phyloP scores from a whole-genome alignment of 2,113 vertebrate species.

The Pedetes capensis region DNA sequence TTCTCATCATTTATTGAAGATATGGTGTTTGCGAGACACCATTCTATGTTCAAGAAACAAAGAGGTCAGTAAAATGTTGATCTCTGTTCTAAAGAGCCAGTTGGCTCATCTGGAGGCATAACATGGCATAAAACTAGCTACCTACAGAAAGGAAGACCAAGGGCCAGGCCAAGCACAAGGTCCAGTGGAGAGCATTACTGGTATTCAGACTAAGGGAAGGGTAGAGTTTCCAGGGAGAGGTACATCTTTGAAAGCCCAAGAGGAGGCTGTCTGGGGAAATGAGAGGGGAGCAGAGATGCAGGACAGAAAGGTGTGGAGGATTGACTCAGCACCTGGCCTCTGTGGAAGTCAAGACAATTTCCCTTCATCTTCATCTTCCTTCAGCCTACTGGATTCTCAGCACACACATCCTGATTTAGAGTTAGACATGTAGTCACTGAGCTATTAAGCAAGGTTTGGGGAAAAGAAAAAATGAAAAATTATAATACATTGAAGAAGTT shows the following conservation, averaged over 20 bases:
- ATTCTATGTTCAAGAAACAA: not conserved
- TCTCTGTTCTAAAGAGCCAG: slow-evolving; percentile 5
- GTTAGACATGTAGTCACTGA: not conserved
- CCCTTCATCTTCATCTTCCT: not conserved
- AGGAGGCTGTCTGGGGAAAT: not conserved
- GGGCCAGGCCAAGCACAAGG: not conserved
- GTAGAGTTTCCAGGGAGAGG: not conserved
- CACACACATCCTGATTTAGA: not conserved
- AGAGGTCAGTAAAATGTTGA: not conserved
- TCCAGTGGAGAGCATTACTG: not conserved
- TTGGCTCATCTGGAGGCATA: not conserved
- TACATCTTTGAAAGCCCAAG: not conserved
- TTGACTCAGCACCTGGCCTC: not conserved
- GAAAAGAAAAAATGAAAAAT: not conserved
- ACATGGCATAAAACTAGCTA: not conserved
- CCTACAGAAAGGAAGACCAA: not conserved
- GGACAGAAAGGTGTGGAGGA: not conserved
- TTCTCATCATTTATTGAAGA: not conserved
- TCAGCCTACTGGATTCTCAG: not conserved
- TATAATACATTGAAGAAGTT: not conserved
- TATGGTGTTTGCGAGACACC: not conserved
- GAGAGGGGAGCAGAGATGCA: not conserved
- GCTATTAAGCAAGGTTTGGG: not conserved
- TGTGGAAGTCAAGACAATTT: not conserved
- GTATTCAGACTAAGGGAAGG: not conserved